Evolutionary conservation across 2,888 invertebrate species (phyloP), one percentile per base, ranked within the genome.

Genomic region (Tetheella fluctuosa): DNA sequence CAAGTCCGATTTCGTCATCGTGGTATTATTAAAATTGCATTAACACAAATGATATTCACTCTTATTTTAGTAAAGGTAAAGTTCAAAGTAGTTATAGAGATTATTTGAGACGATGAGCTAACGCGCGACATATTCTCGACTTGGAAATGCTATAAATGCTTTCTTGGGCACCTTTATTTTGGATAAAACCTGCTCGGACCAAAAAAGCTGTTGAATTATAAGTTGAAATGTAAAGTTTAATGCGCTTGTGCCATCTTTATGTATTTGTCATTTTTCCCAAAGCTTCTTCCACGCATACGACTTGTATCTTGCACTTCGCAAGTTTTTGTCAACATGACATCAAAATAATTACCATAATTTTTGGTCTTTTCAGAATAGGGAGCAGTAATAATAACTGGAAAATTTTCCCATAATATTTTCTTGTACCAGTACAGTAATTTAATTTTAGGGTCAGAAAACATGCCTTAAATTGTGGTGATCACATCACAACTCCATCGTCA

Each of bases 21-120:
- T 20, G 23, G 55, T 34, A 55, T 55, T 55, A 55, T 28, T 54
- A 54, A 54, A 54, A 48, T 34, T 48, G 48, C 17, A 48, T 20
- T n/a, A 17, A 20, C 2, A 20, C 20, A 48, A 48, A 48, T 10
- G 48, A 48, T 10, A 10, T 10, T 48, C 10, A 20, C 17, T 48
- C 48, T 48, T 48, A 48, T 20, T 20, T 20, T 0, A 20, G 8
- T 48, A 10, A 20, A 20, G 7, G 7, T 20, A 48, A 48, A 48
- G 48, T 48, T 48, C 48, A 48, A 48, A 20, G 20, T 17, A 10
- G 10, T 20, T 5, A 10, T 10, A 8, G 20, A 20, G 10, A n/a
- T 48, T 48, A 48, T 48, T 48, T 48, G 10, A 48, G 48, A 20
- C 48, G 48, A 48, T 48, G 48, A 48, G 48, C 48, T 48, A 48